Percentiles rank a stretch among this genome's conserved stretches.
These are phyloP conservation scores for Centropristis striata DNA, from an alignment of 2,113 vertebrate species.

Conservation along the genomic window DNA sequence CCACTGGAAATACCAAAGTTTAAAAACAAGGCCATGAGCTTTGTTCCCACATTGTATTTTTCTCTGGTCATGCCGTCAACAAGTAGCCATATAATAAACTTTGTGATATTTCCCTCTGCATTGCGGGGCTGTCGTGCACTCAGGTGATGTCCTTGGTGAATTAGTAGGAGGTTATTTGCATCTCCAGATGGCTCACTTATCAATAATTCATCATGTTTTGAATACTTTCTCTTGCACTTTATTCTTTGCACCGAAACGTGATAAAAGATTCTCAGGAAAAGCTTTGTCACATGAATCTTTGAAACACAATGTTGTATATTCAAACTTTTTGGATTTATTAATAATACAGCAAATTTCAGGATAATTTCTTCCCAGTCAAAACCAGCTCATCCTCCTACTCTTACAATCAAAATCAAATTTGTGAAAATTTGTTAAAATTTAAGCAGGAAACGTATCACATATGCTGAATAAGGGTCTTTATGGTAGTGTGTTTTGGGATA, in stretches of 20 bases:
- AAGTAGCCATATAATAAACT: not conserved
- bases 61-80: no score
- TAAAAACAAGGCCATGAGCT: not conserved
- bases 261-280: not conserved
- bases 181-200: constrained; percentile 70
- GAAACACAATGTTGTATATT: not conserved
- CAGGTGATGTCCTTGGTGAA: constrained; percentile 68
- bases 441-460: not conserved
- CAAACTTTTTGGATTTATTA: not conserved
- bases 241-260: constrained; percentile 14
- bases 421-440: no score
- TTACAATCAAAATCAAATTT: not conserved
- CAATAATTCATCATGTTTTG: constrained; percentile 71
- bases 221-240: constrained; percentile 34
- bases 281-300: not conserved
- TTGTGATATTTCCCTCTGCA: constrained; percentile 38
- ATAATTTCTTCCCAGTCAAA: not conserved
- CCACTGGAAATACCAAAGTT: not conserved
- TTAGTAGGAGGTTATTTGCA: constrained; percentile 68
- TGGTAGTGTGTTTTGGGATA: not conserved
- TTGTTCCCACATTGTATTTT: not conserved
- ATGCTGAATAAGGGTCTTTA: not conserved
- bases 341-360: not conserved
- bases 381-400: not conserved
- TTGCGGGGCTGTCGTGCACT: constrained; percentile 45